Base-by-base conservation (phyloP, 1,140 invertebrate species). In the Lordiphosa clarofinis region DNA sequence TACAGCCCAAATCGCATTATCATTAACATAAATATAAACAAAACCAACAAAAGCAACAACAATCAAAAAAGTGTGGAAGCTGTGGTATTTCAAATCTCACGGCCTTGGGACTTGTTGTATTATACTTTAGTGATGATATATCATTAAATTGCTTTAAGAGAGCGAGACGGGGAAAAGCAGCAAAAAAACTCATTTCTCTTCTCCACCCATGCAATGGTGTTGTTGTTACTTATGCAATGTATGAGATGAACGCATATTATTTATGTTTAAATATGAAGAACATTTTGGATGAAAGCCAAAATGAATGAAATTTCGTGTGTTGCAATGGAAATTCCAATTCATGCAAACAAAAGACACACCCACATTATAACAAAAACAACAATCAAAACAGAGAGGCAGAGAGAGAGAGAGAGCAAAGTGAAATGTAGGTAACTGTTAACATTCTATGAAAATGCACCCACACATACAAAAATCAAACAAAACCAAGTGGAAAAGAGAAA, bases 281-380 rank as follows among this genome's bases (percentile, higher is more conserved):
- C 49, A 68, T 61, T 39, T 76, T 81, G 75, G 75, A 67, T 52
- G 49, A 40, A 53, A 48, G 66, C 75, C 75, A 81, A 55, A 21
- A 10, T 37, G 4, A 9, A n/a, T 52, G 38, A 35, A 31, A 33
- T 2, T 8, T 5, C 38, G 5, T 19, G 36, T 67, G 54, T 52
- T 66, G 62, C 54, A 52, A 58, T 58, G 10, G 38, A 40, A 13
- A 15, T 46, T 46, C 24, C 4, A 37, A 43, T 57, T 56, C 44
- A 67, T 38, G 50, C 19, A 48, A 4, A 40, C 15, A 67, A 67
- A 55, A 40, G 64, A 69, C 56, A 69, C 56, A 55, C 65, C 64
- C 64, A 69, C 65, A 53, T 28, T n/a, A 2, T 33, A 33, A 10
- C 33, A 49, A 37, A 36, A 10, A 33, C 19, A 54, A 38, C 28